phyloP scores from a whole-genome alignment of 1,140 invertebrate species.

The Parapsyche elsis region DNA sequence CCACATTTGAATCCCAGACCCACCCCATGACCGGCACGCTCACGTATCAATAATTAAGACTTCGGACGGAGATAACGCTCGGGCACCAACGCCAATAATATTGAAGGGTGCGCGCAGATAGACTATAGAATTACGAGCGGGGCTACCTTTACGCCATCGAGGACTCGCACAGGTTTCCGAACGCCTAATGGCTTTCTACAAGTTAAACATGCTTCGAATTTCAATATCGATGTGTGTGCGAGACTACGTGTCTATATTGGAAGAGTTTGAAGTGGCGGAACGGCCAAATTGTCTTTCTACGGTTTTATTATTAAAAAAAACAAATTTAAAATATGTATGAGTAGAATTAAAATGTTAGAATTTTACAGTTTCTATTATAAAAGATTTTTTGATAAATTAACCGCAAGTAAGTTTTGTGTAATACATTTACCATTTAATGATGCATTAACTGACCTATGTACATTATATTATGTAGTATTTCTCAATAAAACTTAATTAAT shows the following conservation, averaged over 20 bases:
- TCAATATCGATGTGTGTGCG: background rate
- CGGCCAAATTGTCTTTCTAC: too few species aligned
- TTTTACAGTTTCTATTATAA: too few species aligned
- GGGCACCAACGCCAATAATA: constrained; percentile 42
- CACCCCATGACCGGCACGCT: constrained; percentile 24
- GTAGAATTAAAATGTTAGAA: too few species aligned
- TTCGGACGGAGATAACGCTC: constrained; percentile 46
- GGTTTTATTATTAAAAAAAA: too few species aligned
- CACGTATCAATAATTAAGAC: constrained; percentile 57
- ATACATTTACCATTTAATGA: too few species aligned
- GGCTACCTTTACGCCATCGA: constrained; percentile 6
- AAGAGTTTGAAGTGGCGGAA: too few species aligned
- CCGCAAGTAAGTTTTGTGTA: too few species aligned
- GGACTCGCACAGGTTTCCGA: background rate
- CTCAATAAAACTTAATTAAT: too few species aligned
- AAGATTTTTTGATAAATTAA: too few species aligned
- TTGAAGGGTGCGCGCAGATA: constrained; percentile 37
- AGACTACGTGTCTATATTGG: background rate
- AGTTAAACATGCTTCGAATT: background rate
- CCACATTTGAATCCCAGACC: background rate
- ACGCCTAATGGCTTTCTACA: background rate
- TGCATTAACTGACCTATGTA: too few species aligned
- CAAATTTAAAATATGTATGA: too few species aligned
- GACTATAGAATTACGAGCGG: constrained; percentile 24
- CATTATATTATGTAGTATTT: too few species aligned